Evolutionary conservation across 2,113 vertebrate genomes (phyloP).

Genomic region (Hipposideros armiger): DNA sequence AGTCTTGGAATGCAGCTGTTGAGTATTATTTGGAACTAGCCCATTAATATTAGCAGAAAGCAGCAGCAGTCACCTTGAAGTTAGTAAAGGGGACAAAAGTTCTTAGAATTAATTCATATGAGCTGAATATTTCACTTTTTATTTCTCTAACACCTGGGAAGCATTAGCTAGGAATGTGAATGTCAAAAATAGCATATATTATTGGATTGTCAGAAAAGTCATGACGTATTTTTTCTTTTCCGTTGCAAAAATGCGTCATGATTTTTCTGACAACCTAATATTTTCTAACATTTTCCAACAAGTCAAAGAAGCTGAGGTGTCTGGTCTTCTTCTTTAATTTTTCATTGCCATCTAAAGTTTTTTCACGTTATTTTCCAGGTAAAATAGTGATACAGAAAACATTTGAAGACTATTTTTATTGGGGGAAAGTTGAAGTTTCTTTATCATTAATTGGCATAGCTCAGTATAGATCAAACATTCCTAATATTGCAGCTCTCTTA

Average conservation of each 20-base stretch:
- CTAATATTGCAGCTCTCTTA: constrained; percentile 65
- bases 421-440: constrained; percentile 48
- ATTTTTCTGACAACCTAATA: no score
- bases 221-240: no score
- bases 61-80: not conserved
- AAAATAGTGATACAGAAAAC: constrained; percentile 58
- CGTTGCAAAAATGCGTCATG: no score
- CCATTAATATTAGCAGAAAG: not conserved
- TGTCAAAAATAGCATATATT: constrained; percentile 25
- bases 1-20: constrained; percentile 33
- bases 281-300: constrained; percentile 54
- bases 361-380: constrained; percentile 65
- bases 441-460: constrained; percentile 63
- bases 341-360: constrained; percentile 55
- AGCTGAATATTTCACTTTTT: constrained; percentile 10
- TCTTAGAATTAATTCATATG: not conserved
- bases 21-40: constrained; percentile 30
- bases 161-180: constrained; percentile 4
- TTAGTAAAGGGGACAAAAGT: not conserved
- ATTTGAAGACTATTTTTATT: constrained; percentile 67
- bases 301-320: not conserved
- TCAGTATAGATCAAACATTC: constrained; percentile 62
- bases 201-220: no score
- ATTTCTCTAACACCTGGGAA: constrained; percentile 13
- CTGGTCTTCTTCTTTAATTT: constrained; percentile 51